phyloP scores from a whole-genome alignment of 2,797 vertebrate species.

The Xenentodon cancila region DNA sequence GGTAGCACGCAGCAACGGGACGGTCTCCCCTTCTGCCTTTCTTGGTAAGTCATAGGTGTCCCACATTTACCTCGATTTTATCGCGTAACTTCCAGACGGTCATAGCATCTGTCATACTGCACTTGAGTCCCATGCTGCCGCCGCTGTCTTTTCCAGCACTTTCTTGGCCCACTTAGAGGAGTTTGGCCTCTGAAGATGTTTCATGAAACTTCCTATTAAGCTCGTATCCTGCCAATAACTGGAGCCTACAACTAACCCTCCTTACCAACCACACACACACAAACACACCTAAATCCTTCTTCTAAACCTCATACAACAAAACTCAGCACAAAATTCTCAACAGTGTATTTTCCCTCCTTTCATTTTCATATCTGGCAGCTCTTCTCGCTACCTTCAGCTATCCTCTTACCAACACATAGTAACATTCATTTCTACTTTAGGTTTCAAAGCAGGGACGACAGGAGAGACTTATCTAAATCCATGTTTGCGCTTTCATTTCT shows the following conservation, averaged over 20 bases:
- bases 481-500: conserved; percentile 25
- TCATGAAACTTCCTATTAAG: conserved; percentile 70
- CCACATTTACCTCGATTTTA: conserved; percentile 4
- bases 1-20: conserved; percentile 97
- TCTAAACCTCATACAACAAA: conserved; percentile 59
- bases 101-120: too few relatives aligned
- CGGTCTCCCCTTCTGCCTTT: conserved; percentile 96
- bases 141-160: conserved; percentile 13
- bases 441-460: conserved; percentile 31
- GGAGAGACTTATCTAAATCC: conserved; percentile 33
- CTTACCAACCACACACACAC: conserved; percentile 20
- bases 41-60: conserved; percentile 83
- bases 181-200: conserved; percentile 56
- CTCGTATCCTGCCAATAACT: conserved; percentile 63
- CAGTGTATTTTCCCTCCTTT: conserved; percentile 29
- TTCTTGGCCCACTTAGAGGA: conserved; percentile 67
- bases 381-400: conserved; percentile 13
- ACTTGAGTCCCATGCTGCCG: not conserved
- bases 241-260: conserved; percentile 70
- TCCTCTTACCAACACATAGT: conserved; percentile 27
- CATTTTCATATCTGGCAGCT: conserved; percentile 20
- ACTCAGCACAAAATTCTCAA: conserved; percentile 49
- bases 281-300: conserved; percentile 59
- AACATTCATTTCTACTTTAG: conserved; percentile 31
- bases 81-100: too few relatives aligned